Percentiles rank a stretch among this genome's conserved stretches.
phyloP scores from a whole-genome alignment of 2,797 vertebrate species.

The Trachops cirrhosus region DNA sequence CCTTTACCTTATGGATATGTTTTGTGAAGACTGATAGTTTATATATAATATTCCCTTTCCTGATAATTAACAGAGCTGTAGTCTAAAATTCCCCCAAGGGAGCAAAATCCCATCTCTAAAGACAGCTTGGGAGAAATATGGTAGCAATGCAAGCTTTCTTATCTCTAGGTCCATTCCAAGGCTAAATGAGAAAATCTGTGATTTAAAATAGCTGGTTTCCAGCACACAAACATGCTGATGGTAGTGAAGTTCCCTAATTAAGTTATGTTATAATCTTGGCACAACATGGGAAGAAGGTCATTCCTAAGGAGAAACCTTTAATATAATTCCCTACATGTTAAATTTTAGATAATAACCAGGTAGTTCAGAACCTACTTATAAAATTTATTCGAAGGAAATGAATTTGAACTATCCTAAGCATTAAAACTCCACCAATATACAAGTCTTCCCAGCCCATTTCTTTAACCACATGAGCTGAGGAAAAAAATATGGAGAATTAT shows the following conservation, averaged over 20 bases:
- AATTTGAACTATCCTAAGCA: not conserved
- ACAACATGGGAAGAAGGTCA: not conserved
- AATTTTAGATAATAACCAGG: conserved; percentile 41
- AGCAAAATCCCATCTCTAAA: conserved; percentile 14
- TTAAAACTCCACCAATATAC: not conserved
- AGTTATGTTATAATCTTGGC: conserved; percentile 21
- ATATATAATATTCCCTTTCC: conserved; percentile 18
- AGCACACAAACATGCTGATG: conserved; percentile 37
- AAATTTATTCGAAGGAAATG: not conserved
- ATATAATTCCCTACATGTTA: not conserved
- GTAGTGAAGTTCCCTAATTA: conserved; percentile 43
- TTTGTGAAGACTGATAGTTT: conserved; percentile 31
- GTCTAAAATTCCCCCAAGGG: not conserved
- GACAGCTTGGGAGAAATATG: conserved; percentile 46
- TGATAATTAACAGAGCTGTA: conserved; percentile 32
- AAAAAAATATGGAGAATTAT: not conserved
- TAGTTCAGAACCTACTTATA: not conserved
- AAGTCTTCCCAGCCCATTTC: not conserved
- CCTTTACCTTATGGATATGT: not conserved
- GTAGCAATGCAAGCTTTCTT: conserved; percentile 20
- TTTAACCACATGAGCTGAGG: not conserved
- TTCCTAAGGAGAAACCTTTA: conserved; percentile 1
- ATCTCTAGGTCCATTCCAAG: conserved; percentile 37
- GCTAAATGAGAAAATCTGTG: conserved; percentile 44
- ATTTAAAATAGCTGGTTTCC: conserved; percentile 52